Evolutionary conservation across 2,888 invertebrate species (phyloP).

Genomic region (Choreutis nemorana): DNA sequence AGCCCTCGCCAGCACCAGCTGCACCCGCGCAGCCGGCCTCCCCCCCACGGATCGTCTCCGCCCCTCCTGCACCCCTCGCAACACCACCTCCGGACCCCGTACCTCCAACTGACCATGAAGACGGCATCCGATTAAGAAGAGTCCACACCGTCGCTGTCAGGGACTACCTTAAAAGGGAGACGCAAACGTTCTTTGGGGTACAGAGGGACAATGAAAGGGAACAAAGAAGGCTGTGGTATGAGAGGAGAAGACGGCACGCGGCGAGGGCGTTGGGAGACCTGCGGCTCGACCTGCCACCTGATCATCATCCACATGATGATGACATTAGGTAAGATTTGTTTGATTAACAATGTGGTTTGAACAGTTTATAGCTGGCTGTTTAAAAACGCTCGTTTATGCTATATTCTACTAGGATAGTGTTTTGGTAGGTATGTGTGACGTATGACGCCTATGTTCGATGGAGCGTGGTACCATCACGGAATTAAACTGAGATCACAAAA

Average conservation of each 20-base stretch:
- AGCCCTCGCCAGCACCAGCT: constrained; percentile 37
- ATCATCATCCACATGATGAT: constrained; percentile 69
- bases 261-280: constrained; percentile 72
- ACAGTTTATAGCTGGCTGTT: background rate
- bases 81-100: constrained; percentile 33
- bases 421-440: too few species aligned
- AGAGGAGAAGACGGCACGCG: constrained; percentile 80
- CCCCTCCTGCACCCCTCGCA: constrained; percentile 26
- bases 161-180: constrained; percentile 79
- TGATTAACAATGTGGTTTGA: background rate
- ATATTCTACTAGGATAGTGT: too few species aligned
- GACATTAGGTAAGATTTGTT: constrained; percentile 48
- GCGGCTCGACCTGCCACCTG: constrained; percentile 66
- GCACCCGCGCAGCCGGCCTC: constrained; percentile 32
- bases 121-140: constrained; percentile 51
- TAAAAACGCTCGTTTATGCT: too few species aligned
- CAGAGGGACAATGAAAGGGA: constrained; percentile 79
- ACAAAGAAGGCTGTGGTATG: constrained; percentile 80
- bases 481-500: too few species aligned
- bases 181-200: constrained; percentile 86
- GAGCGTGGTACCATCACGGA: too few species aligned
- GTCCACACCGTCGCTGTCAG: constrained; percentile 51
- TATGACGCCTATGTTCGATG: too few species aligned
- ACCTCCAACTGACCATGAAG: constrained; percentile 49
- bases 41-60: constrained; percentile 33